These are phyloP conservation scores for Montipora efflorescens DNA, from an alignment of 64 coral and sea anemone genomes.

Conservation along the genomic window DNA sequence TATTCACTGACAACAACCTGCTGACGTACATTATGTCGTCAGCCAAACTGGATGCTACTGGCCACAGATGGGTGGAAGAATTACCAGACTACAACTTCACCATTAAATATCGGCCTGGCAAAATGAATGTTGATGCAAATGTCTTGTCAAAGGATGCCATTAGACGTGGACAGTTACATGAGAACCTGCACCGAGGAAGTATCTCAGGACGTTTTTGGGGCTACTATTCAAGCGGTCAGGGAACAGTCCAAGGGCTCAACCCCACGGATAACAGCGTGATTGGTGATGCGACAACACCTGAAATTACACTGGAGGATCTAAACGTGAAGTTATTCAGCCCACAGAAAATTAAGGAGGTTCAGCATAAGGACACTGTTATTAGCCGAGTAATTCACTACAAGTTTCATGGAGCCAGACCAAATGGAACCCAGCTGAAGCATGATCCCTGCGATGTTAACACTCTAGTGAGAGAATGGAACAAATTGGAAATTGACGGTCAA, in stretches of 20 bases:
- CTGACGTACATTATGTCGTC: constrained; percentile 11
- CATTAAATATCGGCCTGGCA: background rate
- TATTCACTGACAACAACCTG: constrained; percentile 1
- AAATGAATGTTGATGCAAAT: background rate
- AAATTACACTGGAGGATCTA: background rate
- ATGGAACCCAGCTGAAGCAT: background rate
- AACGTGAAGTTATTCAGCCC: constrained; percentile 5
- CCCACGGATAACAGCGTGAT: background rate
- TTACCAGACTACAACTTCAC: constrained; percentile 7
- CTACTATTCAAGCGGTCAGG: background rate
- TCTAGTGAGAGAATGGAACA: background rate
- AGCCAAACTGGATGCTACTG: background rate
- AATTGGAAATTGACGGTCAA: background rate
- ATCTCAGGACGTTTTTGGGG: background rate
- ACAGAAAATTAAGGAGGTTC: background rate
- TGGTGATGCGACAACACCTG: background rate
- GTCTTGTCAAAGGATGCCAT: constrained; percentile 7
- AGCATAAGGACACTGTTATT: constrained; percentile 6
- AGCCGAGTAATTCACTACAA: background rate
- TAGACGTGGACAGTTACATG: background rate
- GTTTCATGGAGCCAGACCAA: background rate
- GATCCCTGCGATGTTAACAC: background rate
- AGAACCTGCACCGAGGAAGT: background rate
- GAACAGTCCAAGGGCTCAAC: background rate
- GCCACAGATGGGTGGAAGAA: background rate